Evolutionary conservation across 2,797 vertebrate species (phyloP), one percentile per base, ranked within the genome.

Genomic region (Prionace glauca): DNA sequence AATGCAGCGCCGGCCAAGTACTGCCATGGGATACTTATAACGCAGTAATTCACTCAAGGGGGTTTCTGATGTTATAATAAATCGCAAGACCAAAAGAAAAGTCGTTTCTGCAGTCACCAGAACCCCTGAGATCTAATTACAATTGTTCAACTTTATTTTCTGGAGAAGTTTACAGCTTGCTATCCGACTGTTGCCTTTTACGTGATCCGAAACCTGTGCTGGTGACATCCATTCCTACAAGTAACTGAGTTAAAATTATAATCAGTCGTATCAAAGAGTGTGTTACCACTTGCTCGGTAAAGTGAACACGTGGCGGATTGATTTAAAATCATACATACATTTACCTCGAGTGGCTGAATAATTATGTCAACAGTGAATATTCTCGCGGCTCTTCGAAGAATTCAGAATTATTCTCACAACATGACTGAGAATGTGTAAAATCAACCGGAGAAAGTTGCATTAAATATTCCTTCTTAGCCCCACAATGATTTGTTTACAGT

Each of bases 81-180:
- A 95, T 95, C 45, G 93, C 56, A 95, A 56, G 71, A 95, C 32
- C 93, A 77, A 95, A 95, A 71, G 71, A 29, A 95, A 67, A 77
- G 36, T n/a, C 69, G 69, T 77, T 95, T 56, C 16, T 50, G 45
- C 71, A 56, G 93, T 20, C 71, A 95, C 32, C 41, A 77, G 93
- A 95, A 95, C 45, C 71, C 71, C 71, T n/a, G 71, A 60, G 93
- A n/a, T 95, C 71, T 56, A 95, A 77, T 95, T 95, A 95, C 93
- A 95, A 74, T 29, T 26, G 41, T 9, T 56, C 22, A 32, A 95
- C 45, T 56, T 95, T 18, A 94, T 95, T 77, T 95, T 95, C 45
- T 95, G 93, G 45, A 56, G 69, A 20, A 50, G 36, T 94, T 72
- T 74, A 62, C 71, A 77, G 69, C 9, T 77, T 95, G 74, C 9